Evolutionary conservation across 2,888 invertebrate genomes (phyloP).

Genomic region (Galerucella calmariensis): DNA sequence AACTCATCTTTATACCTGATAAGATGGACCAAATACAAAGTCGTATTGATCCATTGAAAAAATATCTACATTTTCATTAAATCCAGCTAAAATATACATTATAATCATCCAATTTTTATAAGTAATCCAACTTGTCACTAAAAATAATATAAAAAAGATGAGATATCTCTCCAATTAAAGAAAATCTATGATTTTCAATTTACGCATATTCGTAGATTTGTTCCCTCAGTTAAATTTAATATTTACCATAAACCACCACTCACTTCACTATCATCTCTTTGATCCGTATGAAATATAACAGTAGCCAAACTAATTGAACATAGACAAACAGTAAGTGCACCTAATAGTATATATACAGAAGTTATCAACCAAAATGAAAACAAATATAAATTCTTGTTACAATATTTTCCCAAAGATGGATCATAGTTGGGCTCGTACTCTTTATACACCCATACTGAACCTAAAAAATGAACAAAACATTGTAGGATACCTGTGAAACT

Average conservation of each 20-base stretch:
- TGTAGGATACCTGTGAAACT: not conserved
- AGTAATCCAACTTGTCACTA: not conserved
- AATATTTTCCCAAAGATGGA: slow-evolving; percentile 67
- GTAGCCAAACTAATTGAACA: slow-evolving; percentile 69
- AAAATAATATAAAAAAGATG: not conserved
- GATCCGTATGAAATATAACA: slow-evolving; percentile 56
- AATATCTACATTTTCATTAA: no score
- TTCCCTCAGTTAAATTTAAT: not conserved
- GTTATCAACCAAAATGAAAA: slow-evolving; percentile 79
- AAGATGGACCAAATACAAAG: no score
- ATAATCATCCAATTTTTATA: not conserved
- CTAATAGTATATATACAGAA: slow-evolving; percentile 71
- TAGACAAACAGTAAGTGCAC: slow-evolving; percentile 67
- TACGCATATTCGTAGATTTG: not conserved
- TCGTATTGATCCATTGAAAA: no score
- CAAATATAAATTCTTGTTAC: slow-evolving; percentile 74
- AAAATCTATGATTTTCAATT: not conserved
- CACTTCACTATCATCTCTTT: slow-evolving; percentile 47
- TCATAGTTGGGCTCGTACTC: slow-evolving; percentile 72
- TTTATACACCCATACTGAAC: slow-evolving; percentile 76
- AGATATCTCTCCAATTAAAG: not conserved
- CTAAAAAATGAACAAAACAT: slow-evolving; percentile 35
- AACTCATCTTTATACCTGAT: no score
- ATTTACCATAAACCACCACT: slow-evolving; percentile 44
- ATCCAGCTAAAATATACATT: no score